phyloP scores from a whole-genome alignment of 2,797 vertebrate species.

The Botia kubotai region DNA sequence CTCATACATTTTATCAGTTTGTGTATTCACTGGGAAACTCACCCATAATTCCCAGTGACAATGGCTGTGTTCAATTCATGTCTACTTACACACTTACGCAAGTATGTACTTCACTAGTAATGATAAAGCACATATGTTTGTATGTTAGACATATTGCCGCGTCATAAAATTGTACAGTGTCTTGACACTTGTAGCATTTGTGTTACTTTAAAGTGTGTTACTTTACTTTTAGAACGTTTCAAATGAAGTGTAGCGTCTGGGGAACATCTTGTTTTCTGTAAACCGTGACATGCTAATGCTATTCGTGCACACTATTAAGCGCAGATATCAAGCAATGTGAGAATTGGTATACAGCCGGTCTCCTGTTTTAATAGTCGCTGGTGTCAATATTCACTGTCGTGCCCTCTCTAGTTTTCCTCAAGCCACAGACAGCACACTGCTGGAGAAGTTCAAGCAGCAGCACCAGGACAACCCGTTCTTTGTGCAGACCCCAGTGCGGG shows the following conservation, averaged over 20 bases:
- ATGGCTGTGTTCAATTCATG: no score
- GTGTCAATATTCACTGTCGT: neutral
- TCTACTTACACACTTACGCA: no score
- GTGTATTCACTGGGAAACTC: no score
- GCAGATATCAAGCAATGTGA: neutral
- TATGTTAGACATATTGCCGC: no score
- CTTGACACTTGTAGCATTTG: neutral
- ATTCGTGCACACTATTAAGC: neutral
- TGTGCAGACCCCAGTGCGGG: conserved; percentile 80
- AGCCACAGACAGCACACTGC: conserved; percentile 84
- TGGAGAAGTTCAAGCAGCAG: conserved; percentile 90
- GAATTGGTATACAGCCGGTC: neutral
- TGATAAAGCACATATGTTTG: no score
- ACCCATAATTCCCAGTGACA: no score
- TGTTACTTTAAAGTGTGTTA: neutral
- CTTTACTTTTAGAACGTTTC: neutral
- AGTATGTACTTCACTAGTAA: no score
- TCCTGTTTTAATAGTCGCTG: neutral
- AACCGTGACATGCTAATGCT: neutral
- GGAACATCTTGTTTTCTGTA: neutral
- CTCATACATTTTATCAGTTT: no score
- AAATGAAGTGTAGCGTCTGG: no score
- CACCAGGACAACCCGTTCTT: conserved; percentile 86
- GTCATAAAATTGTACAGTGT: no score
- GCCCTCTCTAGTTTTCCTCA: conserved; percentile 81